Base-by-base conservation (phyloP, 2,113 vertebrate genomes). In the Pteruthius melanotis region DNA sequence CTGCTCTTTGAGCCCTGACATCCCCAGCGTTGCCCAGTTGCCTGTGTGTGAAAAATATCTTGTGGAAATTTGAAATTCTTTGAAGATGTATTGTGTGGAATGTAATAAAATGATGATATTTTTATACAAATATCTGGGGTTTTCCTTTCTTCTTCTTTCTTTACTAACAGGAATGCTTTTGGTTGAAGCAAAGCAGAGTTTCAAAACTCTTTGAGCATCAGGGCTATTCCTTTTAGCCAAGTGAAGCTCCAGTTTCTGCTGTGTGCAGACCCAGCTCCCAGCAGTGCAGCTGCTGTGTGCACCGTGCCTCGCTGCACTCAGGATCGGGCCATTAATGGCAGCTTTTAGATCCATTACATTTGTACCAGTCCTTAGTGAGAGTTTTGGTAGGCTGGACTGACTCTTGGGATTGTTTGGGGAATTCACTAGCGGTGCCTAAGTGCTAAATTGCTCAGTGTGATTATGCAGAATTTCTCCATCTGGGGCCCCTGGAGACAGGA, bases 101-200 rank as follows among this genome's bases (percentile, higher is more conserved):
- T 99, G 98, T 99, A 98, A 99, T 98, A 99, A 99, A 99, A 99
- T 98, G 98, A 98, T 98, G 93, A 98, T 99, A 99, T 99, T 99
- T 99, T 99, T 99, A 97, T 99, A 99, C 97, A 97, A 98, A 98
- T 97, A 98, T 96, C 96, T 98, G 95, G 80, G 96, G 89, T 35
- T 94, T 74, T 96, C 97, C 97, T 93, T 97, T 95, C 93, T 97
- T 92, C 95, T 81, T 97, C 94, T 93, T 96, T 95, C 93, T 94
- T 96, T 96, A 95, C 85, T 92, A 95, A 40, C 19, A 57, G 96
- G 93, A 96, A 97, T 8, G 22, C 74, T 96, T 59, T 92, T 53
- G 22, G 83, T 82, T 96, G 93, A 95, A 95, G 82, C 63, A 33
- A 96, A 94, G 47, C 10, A 23, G 35, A 77, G 47, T 89, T 95